Base-by-base conservation (phyloP, 2,888 invertebrate genomes). In the Drosophila longiperda region DNA sequence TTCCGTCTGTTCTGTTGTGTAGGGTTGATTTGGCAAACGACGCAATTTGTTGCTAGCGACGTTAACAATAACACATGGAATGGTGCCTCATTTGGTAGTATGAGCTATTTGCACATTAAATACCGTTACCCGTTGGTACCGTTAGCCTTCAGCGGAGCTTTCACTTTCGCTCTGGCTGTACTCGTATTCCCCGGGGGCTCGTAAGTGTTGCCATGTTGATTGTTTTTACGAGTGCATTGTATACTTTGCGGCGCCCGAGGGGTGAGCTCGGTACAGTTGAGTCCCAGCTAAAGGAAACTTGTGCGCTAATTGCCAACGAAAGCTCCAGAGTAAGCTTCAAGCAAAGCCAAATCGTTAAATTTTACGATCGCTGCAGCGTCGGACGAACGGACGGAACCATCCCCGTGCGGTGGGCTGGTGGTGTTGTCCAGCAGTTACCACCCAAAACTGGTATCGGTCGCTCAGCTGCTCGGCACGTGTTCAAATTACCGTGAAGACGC, bases 401-500 rank as follows among this genome's bases (percentile, higher is more conserved):
- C 80, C 75, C 68, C n/a, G 57, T 23, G 17, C 3, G 12, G 26
- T 26, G n/a, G 52, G 34, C 57, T 52, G 42, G 50, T 59, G 61
- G 50, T 65, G 66, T 23, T 74, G 82, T 70, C 74, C 78, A 58
- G 59, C 67, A 66, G 59, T 57, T 65, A 81, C 85, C 85, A 82
- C 78, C 82, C 82, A 74, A 61, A 8, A 38, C 23, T 38, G 26
- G 40, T 36, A 55, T 32, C 52, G 23, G 45, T 45, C 32, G 61
- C 85, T 81, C 87, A 82, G 90, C 81, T 87, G 84, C 73, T 78
- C 75, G 87, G 88, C 92, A 92, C 92, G 91, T 90, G 91, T 83
- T 87, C 87, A 91, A 91, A 91, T 91, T 91, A 89, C 89, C 90
- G 89, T 92, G 85, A 90, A 88, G 83, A 90, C 88, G 90, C 89